phyloP scores from a whole-genome alignment of 92 coral and sea anemone genomes.

The Porites divaricata region DNA sequence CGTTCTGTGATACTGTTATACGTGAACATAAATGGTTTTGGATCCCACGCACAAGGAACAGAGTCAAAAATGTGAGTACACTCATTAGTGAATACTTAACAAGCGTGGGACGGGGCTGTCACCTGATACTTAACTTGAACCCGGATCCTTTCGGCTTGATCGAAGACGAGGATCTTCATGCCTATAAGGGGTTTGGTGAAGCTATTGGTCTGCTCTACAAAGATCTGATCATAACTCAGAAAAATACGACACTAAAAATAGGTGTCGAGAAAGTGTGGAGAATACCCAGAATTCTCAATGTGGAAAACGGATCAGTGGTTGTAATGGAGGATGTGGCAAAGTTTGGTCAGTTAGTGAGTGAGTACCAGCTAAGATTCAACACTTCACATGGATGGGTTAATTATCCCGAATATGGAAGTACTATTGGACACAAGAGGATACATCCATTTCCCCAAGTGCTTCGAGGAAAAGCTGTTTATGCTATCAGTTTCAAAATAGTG shows the following conservation, averaged over 20 bases:
- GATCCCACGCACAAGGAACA: constrained; percentile 60
- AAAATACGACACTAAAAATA: constrained; percentile 35
- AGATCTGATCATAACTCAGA: constrained; percentile 30
- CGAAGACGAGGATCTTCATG: constrained; percentile 59
- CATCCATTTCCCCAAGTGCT: constrained; percentile 60
- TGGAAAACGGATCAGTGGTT: constrained; percentile 68
- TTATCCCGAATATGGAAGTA: constrained; percentile 33
- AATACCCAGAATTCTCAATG: neutral
- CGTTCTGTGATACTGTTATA: constrained; percentile 82
- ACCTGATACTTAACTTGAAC: constrained; percentile 64
- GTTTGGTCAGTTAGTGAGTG: constrained; percentile 63
- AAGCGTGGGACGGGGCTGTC: constrained; percentile 84
- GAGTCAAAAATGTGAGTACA: constrained; percentile 54
- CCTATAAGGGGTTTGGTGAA: constrained; percentile 67
- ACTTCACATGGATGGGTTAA: constrained; percentile 11
- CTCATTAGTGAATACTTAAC: constrained; percentile 70
- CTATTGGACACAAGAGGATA: constrained; percentile 77
- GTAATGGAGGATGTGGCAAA: constrained; percentile 65
- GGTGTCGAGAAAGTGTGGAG: constrained; percentile 28
- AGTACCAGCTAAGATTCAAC: constrained; percentile 35
- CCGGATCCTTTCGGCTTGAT: constrained; percentile 76
- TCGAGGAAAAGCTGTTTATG: constrained; percentile 19
- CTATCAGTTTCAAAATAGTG: constrained; percentile 47
- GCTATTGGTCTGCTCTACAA: constrained; percentile 60
- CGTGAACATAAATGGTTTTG: constrained; percentile 86